These are phyloP conservation scores for Dyspetes luteomarginatus DNA, from an alignment of 2,888 invertebrate species.

Conservation along the genomic window DNA sequence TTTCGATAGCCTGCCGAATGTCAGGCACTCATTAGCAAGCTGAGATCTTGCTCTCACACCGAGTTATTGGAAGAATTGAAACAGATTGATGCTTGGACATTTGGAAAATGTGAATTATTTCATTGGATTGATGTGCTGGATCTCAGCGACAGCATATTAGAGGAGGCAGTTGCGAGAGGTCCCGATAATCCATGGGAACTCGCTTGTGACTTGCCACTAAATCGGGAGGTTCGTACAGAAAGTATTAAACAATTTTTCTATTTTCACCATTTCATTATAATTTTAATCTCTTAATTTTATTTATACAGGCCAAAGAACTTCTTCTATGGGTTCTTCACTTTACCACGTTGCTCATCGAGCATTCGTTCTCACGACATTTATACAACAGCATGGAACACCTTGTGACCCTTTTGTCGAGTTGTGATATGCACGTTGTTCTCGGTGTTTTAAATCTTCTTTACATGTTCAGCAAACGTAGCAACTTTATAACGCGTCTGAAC, in stretches of 20 bases:
- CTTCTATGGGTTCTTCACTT: conserved; percentile 91
- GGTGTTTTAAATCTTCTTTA: conserved; percentile 93
- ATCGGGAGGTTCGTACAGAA: conserved; percentile 84
- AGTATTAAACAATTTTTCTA: not conserved
- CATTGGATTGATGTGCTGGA: conserved; percentile 94
- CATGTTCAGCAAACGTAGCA: conserved; percentile 95
- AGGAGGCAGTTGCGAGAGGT: conserved; percentile 88
- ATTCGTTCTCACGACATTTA: conserved; percentile 93
- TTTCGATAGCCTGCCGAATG: conserved; percentile 88
- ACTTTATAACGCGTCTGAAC: conserved; percentile 91
- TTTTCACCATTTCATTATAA: not conserved
- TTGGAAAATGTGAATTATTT: conserved; percentile 93
- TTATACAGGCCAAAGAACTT: conserved; percentile 87
- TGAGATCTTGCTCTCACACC: conserved; percentile 87
- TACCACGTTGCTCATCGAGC: conserved; percentile 93
- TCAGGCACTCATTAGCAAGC: conserved; percentile 89
- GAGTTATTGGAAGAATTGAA: conserved; percentile 89
- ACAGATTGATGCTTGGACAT: conserved; percentile 92
- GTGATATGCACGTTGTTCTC: conserved; percentile 93
- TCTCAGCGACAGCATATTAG: conserved; percentile 89
- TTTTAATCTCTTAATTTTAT: conserved; percentile 60
- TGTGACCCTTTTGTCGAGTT: conserved; percentile 90
- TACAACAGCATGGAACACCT: conserved; percentile 95
- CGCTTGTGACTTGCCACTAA: conserved; percentile 89
- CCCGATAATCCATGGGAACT: conserved; percentile 88